These are phyloP conservation scores for Saccostrea echinata DNA, from an alignment of 1,140 invertebrate genomes.

Conservation along the genomic window DNA sequence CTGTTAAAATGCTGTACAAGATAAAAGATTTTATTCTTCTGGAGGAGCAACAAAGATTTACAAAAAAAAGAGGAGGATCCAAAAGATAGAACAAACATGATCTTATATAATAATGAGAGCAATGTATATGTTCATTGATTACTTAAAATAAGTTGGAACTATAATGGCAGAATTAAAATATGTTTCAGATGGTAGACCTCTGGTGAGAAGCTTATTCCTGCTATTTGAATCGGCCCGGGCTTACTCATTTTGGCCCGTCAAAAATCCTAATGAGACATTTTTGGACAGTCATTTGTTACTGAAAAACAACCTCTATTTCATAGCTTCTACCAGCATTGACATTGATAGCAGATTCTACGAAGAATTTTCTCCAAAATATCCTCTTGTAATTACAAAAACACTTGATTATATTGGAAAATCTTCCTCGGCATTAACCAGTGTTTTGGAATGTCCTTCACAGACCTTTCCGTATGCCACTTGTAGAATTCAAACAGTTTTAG, in stretches of 20 bases:
- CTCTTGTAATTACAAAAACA: slow-evolving; percentile 37
- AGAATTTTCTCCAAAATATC: slow-evolving; percentile 39
- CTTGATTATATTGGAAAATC: slow-evolving; percentile 58
- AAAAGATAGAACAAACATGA: too few species aligned
- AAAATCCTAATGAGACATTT: neutral
- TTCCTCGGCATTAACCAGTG: slow-evolving; percentile 48
- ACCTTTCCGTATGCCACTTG: slow-evolving; percentile 41
- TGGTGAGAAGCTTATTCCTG: neutral
- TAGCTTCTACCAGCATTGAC: slow-evolving; percentile 21
- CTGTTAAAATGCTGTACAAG: too few species aligned
- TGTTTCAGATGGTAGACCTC: slow-evolving; percentile 19
- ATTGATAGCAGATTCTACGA: slow-evolving; percentile 41
- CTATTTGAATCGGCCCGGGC: slow-evolving; percentile 44
- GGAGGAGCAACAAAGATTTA: too few species aligned
- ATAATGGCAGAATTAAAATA: neutral
- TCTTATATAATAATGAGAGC: too few species aligned
- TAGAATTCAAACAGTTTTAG: slow-evolving; percentile 55
- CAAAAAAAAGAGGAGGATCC: too few species aligned
- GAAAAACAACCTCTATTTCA: slow-evolving; percentile 43
- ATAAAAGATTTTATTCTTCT: too few species aligned
- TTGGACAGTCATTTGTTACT: slow-evolving; percentile 33
- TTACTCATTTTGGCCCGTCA: slow-evolving; percentile 44
- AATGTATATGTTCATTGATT: too few species aligned
- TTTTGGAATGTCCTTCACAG: slow-evolving; percentile 9
- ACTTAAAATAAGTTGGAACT: too few species aligned